Conservation (phyloP, 2,888 invertebrate species). For the Andrena camellia region DNA sequence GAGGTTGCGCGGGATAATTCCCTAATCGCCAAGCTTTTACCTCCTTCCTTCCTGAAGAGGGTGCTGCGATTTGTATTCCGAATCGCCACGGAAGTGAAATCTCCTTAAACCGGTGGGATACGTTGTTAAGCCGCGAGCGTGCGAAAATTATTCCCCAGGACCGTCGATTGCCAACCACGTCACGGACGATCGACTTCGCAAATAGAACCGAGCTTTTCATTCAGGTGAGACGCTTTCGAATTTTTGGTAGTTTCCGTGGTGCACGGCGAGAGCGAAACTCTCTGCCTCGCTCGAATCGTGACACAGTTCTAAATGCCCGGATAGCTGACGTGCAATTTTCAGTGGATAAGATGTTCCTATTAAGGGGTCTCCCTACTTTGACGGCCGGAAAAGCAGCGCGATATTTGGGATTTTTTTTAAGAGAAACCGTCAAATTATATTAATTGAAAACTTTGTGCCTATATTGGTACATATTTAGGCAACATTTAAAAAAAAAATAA, state of each 20-base stretch:
- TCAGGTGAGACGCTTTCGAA: conserved; percentile 22
- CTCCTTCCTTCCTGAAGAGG: conserved; percentile 27
- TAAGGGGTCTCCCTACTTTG: too few species aligned
- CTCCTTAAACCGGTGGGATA: conserved; percentile 60
- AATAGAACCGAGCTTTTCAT: conserved; percentile 50
- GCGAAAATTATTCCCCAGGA: conserved; percentile 71
- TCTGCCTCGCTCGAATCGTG: background rate
- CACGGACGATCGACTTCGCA: conserved; percentile 49
- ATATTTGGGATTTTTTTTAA: too few species aligned
- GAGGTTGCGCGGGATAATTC: conserved; percentile 41
- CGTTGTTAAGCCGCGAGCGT: conserved; percentile 71
- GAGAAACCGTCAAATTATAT: too few species aligned
- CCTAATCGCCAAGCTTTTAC: conserved; percentile 28
- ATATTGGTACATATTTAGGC: too few species aligned
- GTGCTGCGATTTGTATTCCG: conserved; percentile 73
- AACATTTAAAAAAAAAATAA: too few species aligned
- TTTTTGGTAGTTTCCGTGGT: conserved; percentile 14
- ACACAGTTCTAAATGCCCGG: background rate
- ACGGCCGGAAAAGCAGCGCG: too few species aligned
- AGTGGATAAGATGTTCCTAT: too few species aligned
- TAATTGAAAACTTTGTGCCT: too few species aligned
- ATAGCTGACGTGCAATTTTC: background rate
- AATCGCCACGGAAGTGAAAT: conserved; percentile 76
- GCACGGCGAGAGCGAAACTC: conserved; percentile 30
- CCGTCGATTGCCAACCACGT: conserved; percentile 40